These are phyloP conservation scores for Darevskia mixta DNA, from an alignment of 2,797 vertebrate genomes.

Conservation along the genomic window DNA sequence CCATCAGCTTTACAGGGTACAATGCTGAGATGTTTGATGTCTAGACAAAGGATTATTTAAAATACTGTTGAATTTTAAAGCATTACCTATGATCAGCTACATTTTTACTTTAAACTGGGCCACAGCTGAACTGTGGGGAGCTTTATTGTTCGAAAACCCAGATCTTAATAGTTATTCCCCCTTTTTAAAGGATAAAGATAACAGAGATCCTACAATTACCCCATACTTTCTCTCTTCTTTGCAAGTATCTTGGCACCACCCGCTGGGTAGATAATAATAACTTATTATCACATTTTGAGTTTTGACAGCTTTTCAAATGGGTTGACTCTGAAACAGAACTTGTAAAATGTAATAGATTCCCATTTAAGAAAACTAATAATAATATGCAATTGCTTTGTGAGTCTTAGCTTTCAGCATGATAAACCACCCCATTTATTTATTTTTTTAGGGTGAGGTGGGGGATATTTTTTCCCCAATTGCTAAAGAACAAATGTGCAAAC, in stretches of 20 bases:
- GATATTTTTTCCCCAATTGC: constrained; percentile 15
- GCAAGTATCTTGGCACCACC: constrained; percentile 51
- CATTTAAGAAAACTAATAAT: constrained; percentile 58
- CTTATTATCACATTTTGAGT: constrained; percentile 63
- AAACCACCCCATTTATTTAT: not conserved
- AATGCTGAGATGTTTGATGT: constrained; percentile 21
- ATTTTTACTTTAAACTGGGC: constrained; percentile 43
- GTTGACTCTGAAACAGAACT: constrained; percentile 53
- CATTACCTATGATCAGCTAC: constrained; percentile 27
- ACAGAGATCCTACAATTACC: constrained; percentile 33
- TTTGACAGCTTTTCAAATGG: constrained; percentile 69
- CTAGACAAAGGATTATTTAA: constrained; percentile 46
- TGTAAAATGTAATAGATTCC: constrained; percentile 49
- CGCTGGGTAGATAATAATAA: constrained; percentile 60
- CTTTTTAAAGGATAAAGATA: constrained; percentile 32
- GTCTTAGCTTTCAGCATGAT: constrained; percentile 49
- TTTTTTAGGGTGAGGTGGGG: constrained; percentile 26
- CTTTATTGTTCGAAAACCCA: constrained; percentile 32
- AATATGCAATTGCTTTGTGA: constrained; percentile 39
- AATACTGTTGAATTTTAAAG: constrained; percentile 5
- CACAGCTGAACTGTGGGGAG: constrained; percentile 38
- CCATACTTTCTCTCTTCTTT: constrained; percentile 25
- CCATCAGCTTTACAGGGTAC: constrained; percentile 16
- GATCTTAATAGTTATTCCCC: constrained; percentile 11
- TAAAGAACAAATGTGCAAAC: constrained; percentile 5